Conservation (phyloP, 2,888 invertebrate genomes). For the Chrysotoxum bicinctum region DNA sequence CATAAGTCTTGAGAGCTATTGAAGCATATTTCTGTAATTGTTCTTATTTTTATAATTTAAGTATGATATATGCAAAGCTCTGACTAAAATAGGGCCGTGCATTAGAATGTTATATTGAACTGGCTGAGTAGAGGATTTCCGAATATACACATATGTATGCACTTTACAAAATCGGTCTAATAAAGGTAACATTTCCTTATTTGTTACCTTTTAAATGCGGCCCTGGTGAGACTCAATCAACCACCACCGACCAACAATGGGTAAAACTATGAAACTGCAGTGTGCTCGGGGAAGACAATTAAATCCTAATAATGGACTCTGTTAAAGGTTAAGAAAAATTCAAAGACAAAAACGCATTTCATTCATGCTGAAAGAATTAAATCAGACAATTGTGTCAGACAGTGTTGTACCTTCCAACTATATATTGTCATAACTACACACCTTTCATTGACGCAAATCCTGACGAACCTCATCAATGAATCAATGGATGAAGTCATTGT, state of each 20-base stretch:
- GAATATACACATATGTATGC: too few relatives aligned
- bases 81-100: too few relatives aligned
- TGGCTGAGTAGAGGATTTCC: too few relatives aligned
- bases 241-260: neutral
- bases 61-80: too few relatives aligned
- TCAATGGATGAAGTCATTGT: slow-evolving; percentile 45
- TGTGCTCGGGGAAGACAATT: slow-evolving; percentile 3
- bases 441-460: slow-evolving; percentile 26
- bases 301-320: slow-evolving; percentile 32
- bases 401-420: slow-evolving; percentile 1
- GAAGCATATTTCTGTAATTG: too few relatives aligned
- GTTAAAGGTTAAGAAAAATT: slow-evolving; percentile 24
- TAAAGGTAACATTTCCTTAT: too few relatives aligned
- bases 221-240: neutral
- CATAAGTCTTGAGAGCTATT: too few relatives aligned
- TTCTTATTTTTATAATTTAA: too few relatives aligned
- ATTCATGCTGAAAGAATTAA: slow-evolving; percentile 24
- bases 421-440: neutral
- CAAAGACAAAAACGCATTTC: slow-evolving; percentile 1
- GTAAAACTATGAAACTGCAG: too few relatives aligned
- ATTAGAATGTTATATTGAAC: too few relatives aligned
- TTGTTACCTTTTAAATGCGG: neutral
- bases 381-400: slow-evolving; percentile 26
- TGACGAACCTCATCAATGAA: slow-evolving; percentile 58
- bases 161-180: too few relatives aligned